Conservation (phyloP, 2,888 invertebrate species). For the Bibio marci region DNA sequence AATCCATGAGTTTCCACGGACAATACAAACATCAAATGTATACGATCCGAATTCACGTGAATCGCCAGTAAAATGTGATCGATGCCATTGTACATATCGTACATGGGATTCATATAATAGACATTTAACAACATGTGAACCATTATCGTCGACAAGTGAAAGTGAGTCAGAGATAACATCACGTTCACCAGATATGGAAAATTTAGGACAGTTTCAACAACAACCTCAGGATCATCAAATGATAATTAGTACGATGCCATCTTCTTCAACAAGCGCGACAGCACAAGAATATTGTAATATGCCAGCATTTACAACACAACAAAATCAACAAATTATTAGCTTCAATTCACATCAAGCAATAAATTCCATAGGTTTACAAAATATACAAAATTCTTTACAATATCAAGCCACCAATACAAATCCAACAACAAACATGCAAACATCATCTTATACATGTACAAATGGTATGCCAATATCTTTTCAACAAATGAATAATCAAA, state of each 20-base stretch:
- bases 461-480: neutral
- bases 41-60: conserved; percentile 30
- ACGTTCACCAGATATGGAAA: conserved; percentile 29
- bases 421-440: neutral
- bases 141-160: conserved; percentile 57
- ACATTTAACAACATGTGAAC: conserved; percentile 60
- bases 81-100: conserved; percentile 74
- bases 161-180: conserved; percentile 56
- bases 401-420: too few relatives aligned
- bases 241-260: conserved; percentile 6
- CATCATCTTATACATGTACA: neutral
- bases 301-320: neutral
- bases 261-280: conserved; percentile 2
- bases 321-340: conserved; percentile 4
- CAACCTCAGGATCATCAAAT: conserved; percentile 1
- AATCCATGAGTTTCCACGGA: conserved; percentile 27
- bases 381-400: too few relatives aligned
- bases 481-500: neutral
- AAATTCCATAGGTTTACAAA: conserved; percentile 3
- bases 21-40: conserved; percentile 14
- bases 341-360: conserved; percentile 2
- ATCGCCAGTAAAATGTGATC: conserved; percentile 58
- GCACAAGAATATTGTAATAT: conserved; percentile 6
- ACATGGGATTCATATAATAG: conserved; percentile 67
- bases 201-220: conserved; percentile 3